Base-by-base conservation (phyloP, 2,113 vertebrate genomes). In the Grallaria varia region DNA sequence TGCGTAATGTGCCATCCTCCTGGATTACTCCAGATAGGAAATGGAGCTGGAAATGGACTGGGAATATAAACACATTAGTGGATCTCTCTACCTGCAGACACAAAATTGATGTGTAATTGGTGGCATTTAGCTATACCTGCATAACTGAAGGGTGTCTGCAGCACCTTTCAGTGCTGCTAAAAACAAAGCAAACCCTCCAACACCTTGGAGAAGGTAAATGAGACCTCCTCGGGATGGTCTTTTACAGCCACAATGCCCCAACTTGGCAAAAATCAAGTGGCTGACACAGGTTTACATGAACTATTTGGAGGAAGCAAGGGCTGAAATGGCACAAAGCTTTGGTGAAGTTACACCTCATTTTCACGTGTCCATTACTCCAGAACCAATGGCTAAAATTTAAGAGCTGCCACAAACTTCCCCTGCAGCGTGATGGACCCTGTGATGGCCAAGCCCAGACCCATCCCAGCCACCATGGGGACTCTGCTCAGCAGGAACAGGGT, bases 231-330 rank as follows among this genome's bases (percentile, higher is more conserved):
- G 33, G 0, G 1, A 47, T 6, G 6, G 21, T 35, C 45, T 56
- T 56, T 31, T 13, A 67, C 42, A 50, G n/a, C 58, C 56, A 17
- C 16, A 53, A 15, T 2, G 58, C 33, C 47, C 33, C 62, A 75
- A n/a, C 39, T 59, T 33, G 39, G 35, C 39, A 45, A 31, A 84
- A 75, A 39, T 16, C 55, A 12, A 12, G 58, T 5, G 19, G 28
- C 1, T 7, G 3, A 55, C 2, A 4, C 0, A 55, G 55, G 40
- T 64, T 17, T 27, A 44, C 69, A 76, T 0, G 6, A 59, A 28
- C 24, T 40, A 5, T 31, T 40, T 20, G 9, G 8, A 71, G 35
- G 25, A 79, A 30, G 11, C 30, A 49, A n/a, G n/a, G 45, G 28
- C 37, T 76, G 63, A 28, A 63, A 25, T 68, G 15, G n/a, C 55